Percentiles rank a stretch among this genome's conserved stretches.
Conservation (phyloP, 2,797 vertebrate genomes). For the Urophycis tenuis region DNA sequence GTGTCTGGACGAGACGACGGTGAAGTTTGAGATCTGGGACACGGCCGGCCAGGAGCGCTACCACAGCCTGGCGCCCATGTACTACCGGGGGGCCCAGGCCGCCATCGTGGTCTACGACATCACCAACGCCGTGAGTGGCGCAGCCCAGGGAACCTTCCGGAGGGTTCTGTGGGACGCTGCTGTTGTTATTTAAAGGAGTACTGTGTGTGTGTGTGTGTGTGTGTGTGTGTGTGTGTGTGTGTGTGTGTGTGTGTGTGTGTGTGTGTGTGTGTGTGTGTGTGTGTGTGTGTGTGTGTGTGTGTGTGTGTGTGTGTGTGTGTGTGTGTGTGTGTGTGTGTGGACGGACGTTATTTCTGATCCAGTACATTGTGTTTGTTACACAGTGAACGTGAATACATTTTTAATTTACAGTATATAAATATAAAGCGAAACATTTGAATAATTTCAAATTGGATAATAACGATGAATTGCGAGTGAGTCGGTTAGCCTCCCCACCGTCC, state of each 20-base stretch:
- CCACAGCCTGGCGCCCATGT: conserved; percentile 96
- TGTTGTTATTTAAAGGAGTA: neutral
- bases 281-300: neutral
- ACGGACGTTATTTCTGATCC: neutral
- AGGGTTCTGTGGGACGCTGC: neutral
- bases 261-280: neutral
- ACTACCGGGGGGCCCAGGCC: conserved; percentile 91
- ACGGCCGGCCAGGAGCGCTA: conserved; percentile 93
- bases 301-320: neutral
- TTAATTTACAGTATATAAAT: neutral
- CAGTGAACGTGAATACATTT: neutral
- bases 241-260: neutral
- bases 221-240: neutral
- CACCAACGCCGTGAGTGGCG: conserved; percentile 80
- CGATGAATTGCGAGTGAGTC: too few species aligned
- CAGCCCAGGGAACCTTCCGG: neutral
- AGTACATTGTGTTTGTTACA: neutral
- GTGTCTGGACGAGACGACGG: conserved; percentile 91
- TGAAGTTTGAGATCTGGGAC: conserved; percentile 98
- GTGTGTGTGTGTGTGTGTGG: neutral
- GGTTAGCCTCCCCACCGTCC: neutral
- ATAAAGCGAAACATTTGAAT: too few species aligned
- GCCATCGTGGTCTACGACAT: conserved; percentile 97
- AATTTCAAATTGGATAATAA: too few species aligned
- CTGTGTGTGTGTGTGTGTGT: neutral